phyloP scores from a whole-genome alignment of 2,888 invertebrate genomes.

The Smittia sp. region DNA sequence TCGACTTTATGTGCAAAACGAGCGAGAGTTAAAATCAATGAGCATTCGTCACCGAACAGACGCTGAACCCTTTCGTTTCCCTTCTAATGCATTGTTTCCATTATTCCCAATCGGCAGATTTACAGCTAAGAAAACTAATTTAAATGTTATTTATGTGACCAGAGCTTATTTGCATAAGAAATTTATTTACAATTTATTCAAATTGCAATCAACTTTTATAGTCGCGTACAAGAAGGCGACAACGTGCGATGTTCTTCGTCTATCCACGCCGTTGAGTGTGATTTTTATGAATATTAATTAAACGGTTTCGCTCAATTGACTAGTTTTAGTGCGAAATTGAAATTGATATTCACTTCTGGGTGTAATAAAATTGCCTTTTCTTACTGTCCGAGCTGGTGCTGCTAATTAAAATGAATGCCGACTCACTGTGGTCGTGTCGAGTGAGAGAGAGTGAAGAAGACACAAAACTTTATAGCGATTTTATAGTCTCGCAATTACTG shows the following conservation, averaged over 20 bases:
- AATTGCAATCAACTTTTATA: constrained; percentile 31
- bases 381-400: neutral
- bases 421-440: too few species aligned
- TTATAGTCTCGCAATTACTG: neutral
- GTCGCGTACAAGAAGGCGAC: neutral
- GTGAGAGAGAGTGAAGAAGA: too few species aligned
- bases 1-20: neutral
- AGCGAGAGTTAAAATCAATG: constrained; percentile 6
- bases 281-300: constrained; percentile 39
- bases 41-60: neutral
- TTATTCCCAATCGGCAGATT: constrained; percentile 20
- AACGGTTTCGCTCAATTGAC: constrained; percentile 31
- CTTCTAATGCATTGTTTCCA: neutral
- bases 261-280: constrained; percentile 17
- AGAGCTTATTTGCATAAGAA: constrained; percentile 38
- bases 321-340: constrained; percentile 5
- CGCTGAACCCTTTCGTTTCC: neutral
- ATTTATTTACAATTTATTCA: constrained; percentile 41
- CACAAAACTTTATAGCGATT: neutral
- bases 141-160: constrained; percentile 41
- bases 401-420: constrained; percentile 16
- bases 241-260: neutral
- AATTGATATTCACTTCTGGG: constrained; percentile 27
- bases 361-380: neutral
- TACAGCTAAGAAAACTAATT: constrained; percentile 40